These are phyloP conservation scores for Chelonus insularis DNA, from an alignment of 1,140 invertebrate genomes.

Conservation along the genomic window DNA sequence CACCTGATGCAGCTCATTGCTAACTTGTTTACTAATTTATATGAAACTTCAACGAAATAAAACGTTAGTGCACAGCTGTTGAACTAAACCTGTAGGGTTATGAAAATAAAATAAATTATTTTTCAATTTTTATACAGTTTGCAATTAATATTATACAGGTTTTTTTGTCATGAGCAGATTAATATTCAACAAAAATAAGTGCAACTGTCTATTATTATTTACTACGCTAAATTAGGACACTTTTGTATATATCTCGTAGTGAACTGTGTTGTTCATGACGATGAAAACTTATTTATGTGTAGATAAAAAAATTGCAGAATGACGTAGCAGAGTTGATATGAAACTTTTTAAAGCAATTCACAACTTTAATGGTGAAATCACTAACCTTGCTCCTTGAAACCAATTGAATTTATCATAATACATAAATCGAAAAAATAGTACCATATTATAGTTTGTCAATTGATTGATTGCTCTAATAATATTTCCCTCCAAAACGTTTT, in stretches of 20 bases:
- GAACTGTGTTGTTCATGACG: neutral
- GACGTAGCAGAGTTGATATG: slow-evolving; percentile 27
- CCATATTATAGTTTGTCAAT: no score
- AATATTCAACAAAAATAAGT: no score
- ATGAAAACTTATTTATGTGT: slow-evolving; percentile 18
- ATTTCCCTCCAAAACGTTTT: no score
- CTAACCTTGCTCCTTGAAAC: slow-evolving; percentile 21
- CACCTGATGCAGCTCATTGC: slow-evolving; percentile 56
- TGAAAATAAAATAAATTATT: no score
- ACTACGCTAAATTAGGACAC: neutral
- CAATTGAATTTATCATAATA: no score
- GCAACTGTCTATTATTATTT: slow-evolving; percentile 5
- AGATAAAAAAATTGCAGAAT: slow-evolving; percentile 24
- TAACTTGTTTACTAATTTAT: neutral
- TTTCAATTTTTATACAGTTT: no score
- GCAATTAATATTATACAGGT: no score
- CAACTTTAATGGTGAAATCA: slow-evolving; percentile 18
- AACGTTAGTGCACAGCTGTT: neutral
- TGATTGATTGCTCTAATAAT: no score
- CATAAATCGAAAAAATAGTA: no score
- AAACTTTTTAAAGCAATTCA: slow-evolving; percentile 1
- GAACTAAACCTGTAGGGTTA: neutral
- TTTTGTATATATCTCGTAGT: neutral
- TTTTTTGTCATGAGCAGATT: no score
- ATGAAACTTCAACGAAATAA: neutral